Percentiles rank a stretch among this genome's conserved stretches.
These are phyloP conservation scores for Grallaria varia DNA, from an alignment of 2,113 vertebrate species.

Conservation along the genomic window DNA sequence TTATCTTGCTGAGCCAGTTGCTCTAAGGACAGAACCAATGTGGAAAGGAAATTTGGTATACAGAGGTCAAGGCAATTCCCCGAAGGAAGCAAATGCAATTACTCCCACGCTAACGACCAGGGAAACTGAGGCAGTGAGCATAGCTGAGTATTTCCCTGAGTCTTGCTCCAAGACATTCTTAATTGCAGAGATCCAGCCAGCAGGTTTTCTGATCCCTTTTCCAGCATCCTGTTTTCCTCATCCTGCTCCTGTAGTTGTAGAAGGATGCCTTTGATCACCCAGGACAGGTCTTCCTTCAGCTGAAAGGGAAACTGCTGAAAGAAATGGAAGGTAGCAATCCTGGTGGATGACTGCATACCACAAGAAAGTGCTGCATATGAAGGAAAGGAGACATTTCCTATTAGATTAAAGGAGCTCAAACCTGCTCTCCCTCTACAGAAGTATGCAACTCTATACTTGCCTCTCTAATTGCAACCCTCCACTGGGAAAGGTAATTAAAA, in stretches of 20 bases:
- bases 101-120: not conserved
- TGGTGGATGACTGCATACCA: conserved; percentile 26
- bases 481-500: conserved; percentile 5
- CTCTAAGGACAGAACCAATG: not conserved
- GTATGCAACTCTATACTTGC: not conserved
- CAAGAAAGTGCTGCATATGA: conserved; percentile 39
- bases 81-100: not conserved
- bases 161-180: not conserved
- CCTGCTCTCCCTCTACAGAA: conserved; percentile 37
- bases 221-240: conserved; percentile 24
- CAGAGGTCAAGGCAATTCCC: not conserved
- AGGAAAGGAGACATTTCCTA: conserved; percentile 41
- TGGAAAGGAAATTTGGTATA: not conserved
- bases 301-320: conserved; percentile 5
- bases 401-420: conserved; percentile 29
- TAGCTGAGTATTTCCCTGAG: not conserved
- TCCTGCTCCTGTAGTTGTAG: not conserved
- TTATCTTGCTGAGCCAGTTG: not conserved
- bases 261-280: not conserved
- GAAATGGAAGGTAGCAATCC: conserved; percentile 16
- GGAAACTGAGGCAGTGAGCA: not conserved
- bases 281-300: not conserved
- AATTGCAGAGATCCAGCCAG: conserved; percentile 2
- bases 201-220: conserved; percentile 14
- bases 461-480: conserved; percentile 36